Base-by-base conservation (phyloP, 1,140 invertebrate species). In the Nilaparvata lugens region DNA sequence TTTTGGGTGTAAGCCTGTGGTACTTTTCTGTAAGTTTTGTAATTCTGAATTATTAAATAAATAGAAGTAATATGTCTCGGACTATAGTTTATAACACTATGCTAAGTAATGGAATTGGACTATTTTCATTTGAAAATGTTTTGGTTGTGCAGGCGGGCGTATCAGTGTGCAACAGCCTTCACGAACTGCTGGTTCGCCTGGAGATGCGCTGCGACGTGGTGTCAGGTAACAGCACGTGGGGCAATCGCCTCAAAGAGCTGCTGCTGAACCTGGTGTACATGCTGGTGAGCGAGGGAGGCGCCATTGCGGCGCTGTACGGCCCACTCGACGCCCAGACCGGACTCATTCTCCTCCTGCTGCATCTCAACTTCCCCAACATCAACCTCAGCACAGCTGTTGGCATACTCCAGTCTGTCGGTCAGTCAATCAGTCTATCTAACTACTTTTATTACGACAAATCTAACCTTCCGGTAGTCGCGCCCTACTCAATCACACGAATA, bases 241-340 rank as follows among this genome's bases (percentile, higher is more conserved):
- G 82, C 14, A 80, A 78, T 60, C 72, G 79, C n/a, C 73, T 89
- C 3, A 88, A 88, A 65, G 81, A 85, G 64, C 72, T 85, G 2
- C 70, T 91, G 21, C 69, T 91, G 6, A 83, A 82, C 70, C 76
- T 91, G 9, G 79, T 90, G 2, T 80, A 87, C 62, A 81, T 85
- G 65, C 71, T 92, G n/a, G 76, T 85, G 1, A 80, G 83, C 67
- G 81, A 83, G 5, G 77, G 81, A 11, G 88, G 88, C 21, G 82
- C 88, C 5, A 81, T 91, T 18, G 79, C 82, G 23, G 77, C 79
- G 24, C 79, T 82, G 59, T 79, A 83, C 62, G 89, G 89, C n/a
- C 88, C 89, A 14, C 73, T 91, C 6, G 90, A 93, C 77, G 88
- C 86, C 1, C 89, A 92, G 69, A 86, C 82, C 68, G 83, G 84